Percentiles rank a stretch among this genome's conserved stretches.
These are phyloP conservation scores for Temnothorax curvispinosus DNA, from an alignment of 1,140 invertebrate genomes.

Conservation along the genomic window DNA sequence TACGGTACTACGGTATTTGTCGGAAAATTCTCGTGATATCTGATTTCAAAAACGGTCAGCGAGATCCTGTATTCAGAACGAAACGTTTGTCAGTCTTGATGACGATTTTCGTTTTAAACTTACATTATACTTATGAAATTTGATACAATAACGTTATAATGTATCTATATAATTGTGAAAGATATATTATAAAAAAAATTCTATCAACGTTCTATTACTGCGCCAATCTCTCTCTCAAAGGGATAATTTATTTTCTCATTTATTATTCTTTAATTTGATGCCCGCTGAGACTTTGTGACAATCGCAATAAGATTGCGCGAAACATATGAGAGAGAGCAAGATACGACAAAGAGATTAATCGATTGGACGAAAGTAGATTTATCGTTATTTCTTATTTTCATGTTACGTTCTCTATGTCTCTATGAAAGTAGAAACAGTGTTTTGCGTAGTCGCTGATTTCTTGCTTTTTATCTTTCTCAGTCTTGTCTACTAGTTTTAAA, in stretches of 20 bases:
- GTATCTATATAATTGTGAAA: background rate
- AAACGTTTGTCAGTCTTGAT: background rate
- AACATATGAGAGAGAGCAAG: background rate
- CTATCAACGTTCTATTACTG: background rate
- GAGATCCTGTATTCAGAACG: background rate
- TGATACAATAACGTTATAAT: background rate
- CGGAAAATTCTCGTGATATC: constrained; percentile 2
- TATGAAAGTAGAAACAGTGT: constrained; percentile 15
- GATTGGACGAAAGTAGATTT: constrained; percentile 28
- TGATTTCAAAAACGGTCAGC: background rate
- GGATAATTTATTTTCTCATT: constrained; percentile 64
- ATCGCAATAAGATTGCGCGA: constrained; percentile 29
- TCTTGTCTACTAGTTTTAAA: constrained; percentile 54
- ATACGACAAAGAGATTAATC: constrained; percentile 9
- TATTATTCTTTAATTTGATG: constrained; percentile 63
- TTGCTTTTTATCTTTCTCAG: constrained; percentile 34
- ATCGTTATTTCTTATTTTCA: constrained; percentile 47
- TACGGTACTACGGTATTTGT: background rate
- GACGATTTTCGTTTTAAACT: background rate
- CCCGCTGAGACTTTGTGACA: background rate
- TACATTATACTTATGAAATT: background rate
- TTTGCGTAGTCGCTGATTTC: constrained; percentile 48
- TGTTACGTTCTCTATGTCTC: constrained; percentile 2
- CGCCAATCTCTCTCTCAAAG: background rate
- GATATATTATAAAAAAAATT: background rate